These are phyloP conservation scores for Eulacestoma nigropectus DNA, from an alignment of 2,113 vertebrate species.

Conservation along the genomic window DNA sequence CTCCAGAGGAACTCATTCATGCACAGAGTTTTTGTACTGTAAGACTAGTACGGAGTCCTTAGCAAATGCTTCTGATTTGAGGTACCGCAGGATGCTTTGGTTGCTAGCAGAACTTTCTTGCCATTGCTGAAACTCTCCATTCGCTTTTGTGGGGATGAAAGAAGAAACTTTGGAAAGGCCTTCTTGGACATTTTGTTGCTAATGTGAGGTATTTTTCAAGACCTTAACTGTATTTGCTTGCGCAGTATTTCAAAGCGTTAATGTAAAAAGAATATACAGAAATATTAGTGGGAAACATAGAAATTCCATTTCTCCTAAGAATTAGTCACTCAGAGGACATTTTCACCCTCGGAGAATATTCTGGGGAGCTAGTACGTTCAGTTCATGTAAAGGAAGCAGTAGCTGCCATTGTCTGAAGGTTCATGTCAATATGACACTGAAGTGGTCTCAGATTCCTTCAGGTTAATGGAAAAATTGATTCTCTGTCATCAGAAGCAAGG, in stretches of 20 bases:
- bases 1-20: background rate
- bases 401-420: background rate
- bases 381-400: background rate
- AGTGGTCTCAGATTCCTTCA: background rate
- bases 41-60: background rate
- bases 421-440: background rate
- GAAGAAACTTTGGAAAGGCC: background rate
- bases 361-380: background rate
- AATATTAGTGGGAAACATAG: background rate
- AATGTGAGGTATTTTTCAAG: background rate
- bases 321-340: background rate
- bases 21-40: background rate
- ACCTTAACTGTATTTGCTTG: background rate
- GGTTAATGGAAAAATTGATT: background rate
- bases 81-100: background rate
- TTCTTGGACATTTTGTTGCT: background rate
- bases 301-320: background rate
- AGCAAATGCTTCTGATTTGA: background rate
- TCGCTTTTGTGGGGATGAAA: background rate
- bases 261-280: background rate
- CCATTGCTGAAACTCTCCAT: background rate
- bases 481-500: background rate
- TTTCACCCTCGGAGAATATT: background rate
- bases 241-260: background rate
- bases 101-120: background rate